Base-by-base conservation (phyloP, 2,888 invertebrate genomes). In the Lithophane leautieri region DNA sequence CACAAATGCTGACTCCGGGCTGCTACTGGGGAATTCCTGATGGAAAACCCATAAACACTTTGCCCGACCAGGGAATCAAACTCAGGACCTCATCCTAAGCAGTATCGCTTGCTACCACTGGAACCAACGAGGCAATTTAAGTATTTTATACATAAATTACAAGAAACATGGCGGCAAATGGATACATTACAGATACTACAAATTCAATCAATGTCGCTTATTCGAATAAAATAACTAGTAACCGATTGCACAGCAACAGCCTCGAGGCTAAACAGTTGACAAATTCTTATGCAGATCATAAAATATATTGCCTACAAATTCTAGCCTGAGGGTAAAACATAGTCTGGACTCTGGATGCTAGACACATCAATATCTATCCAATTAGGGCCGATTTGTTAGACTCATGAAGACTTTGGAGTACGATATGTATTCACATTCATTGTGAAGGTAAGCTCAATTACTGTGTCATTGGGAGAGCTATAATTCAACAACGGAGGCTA, bases 381-480 rank as follows among this genome's bases (percentile, higher is more conserved):
- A 84, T 84, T 84, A 81, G 28, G 14, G 58, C 60, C 74, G 54
- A 81, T 83, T 80, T 81, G 80, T 84, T 74, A 79, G 22, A 58
- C 65, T 61, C 69, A 19, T 12, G 73, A 47, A 50, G 72, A 68
- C 63, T 58, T 22, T 25, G 42, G 42, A 63, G 22, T n/a, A 56
- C 42, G 40, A 62, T 42, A 14, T 34, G 34, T 60, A 62, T 68
- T 61, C 67, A 40, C 61, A 50, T 77, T 77, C 70, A 50, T 56
- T 25, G n/a, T 28, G 22, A 56, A 16, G 42, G 25, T 67, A 50
- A 56, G 25, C 22, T 16, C 22, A 25, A 34, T 61, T 73, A 11
- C 22, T 72, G n/a, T 44, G n/a, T 44, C 19, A 56, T 25, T 47
- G n/a, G 7, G 6, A 19, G 16, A 34, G 14, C 44, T 44, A 44